Conservation (phyloP, 2,113 vertebrate genomes). For the Thalassarche chlororhynchos region DNA sequence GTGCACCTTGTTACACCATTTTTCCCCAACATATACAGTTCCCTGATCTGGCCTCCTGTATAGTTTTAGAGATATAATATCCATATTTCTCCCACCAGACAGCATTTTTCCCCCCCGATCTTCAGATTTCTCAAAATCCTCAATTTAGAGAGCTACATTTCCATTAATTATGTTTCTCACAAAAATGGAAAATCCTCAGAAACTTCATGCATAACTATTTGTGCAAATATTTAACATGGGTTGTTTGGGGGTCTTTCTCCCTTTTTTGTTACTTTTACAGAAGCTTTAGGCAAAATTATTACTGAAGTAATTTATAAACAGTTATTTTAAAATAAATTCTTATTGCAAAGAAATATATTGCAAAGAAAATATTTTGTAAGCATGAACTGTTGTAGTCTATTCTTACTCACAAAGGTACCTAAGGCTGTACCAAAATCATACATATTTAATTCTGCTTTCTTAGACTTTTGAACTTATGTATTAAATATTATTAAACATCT, state of each 20-base stretch:
- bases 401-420: not conserved
- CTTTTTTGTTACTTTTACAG: not conserved
- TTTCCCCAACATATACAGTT: not conserved
- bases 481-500: not conserved
- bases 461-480: not conserved
- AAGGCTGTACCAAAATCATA: not conserved
- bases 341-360: not conserved
- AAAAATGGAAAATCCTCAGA: not conserved
- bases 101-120: not conserved
- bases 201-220: not conserved
- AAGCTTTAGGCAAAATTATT: not conserved
- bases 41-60: not conserved
- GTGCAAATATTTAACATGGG: not conserved
- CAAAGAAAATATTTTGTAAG: not conserved
- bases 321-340: not conserved
- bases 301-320: not conserved
- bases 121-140: not conserved
- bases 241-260: accelerated
- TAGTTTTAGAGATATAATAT: not conserved
- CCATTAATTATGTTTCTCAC: not conserved
- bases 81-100: not conserved
- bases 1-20: not conserved
- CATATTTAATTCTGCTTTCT: not conserved
- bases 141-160: not conserved
- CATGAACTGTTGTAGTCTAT: not conserved